phyloP scores from a whole-genome alignment of 2,797 vertebrate species.

The Anas capensis region DNA sequence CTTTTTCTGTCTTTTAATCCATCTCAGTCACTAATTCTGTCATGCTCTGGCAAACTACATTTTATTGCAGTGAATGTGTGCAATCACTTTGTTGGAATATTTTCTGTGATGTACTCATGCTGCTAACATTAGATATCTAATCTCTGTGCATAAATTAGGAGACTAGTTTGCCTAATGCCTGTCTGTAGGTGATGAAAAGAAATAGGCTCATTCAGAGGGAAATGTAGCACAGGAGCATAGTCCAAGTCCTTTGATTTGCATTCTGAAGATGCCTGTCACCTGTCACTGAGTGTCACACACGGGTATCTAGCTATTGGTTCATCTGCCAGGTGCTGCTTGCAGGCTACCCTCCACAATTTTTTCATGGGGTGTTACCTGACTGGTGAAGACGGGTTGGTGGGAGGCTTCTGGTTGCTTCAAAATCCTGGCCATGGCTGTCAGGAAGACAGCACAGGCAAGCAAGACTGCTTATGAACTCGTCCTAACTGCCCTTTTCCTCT shows the following conservation, averaged over 20 bases:
- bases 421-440: not conserved
- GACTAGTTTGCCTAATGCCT: not conserved
- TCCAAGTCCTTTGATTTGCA: not conserved
- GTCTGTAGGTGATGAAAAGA: not conserved
- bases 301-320: not conserved
- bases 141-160: rapidly evolving
- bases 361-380: not conserved
- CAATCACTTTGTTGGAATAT: not conserved
- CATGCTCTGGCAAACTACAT: not conserved
- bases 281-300: not conserved
- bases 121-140: not conserved
- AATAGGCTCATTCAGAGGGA: not conserved
- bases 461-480: not conserved
- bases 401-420: rapidly evolving
- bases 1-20: not conserved
- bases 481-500: not conserved
- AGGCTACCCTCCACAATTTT: not conserved
- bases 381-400: not conserved
- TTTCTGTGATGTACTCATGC: not conserved
- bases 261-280: not conserved
- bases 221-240: not conserved
- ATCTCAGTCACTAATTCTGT: not conserved
- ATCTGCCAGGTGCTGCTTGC: not conserved
- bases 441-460: not conserved
- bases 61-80: rapidly evolving